Conservation (phyloP, 2,888 invertebrate species). For the Chymomyza amoena region DNA sequence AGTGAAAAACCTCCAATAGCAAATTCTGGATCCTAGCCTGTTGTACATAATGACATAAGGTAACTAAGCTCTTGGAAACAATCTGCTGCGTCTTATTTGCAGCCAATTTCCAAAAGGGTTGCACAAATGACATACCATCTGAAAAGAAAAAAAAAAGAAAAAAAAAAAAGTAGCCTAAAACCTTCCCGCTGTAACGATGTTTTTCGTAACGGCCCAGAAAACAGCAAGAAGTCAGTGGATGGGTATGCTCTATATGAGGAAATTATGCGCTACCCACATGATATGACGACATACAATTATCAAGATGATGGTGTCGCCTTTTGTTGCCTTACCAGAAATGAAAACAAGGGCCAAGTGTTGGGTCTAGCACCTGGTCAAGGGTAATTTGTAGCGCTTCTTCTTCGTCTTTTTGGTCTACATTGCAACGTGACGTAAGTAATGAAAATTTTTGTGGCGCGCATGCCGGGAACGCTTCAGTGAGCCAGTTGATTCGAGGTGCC, state of each 20-base stretch:
- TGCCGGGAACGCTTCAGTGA: conserved; percentile 54
- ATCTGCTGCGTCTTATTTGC: no score
- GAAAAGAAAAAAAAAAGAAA: no score
- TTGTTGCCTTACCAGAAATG: conserved; percentile 42
- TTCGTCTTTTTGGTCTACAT: conserved; percentile 11
- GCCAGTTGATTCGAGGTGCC: conserved; percentile 53
- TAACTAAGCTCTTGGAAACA: no score
- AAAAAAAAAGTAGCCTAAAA: no score
- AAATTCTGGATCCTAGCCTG: no score
- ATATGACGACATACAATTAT: conserved; percentile 43
- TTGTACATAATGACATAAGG: no score
- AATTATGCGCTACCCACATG: conserved; percentile 44
- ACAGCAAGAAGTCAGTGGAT: not conserved
- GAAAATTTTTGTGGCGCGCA: not conserved
- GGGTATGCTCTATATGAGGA: not conserved
- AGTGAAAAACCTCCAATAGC: no score
- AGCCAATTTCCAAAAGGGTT: not conserved
- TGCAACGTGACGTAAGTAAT: not conserved
- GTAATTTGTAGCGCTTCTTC: conserved; percentile 38
- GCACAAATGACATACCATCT: not conserved
- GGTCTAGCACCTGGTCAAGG: conserved; percentile 50
- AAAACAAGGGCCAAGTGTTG: conserved; percentile 18
- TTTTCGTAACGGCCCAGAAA: not conserved
- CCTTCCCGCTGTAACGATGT: not conserved
- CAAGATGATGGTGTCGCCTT: conserved; percentile 46